Conservation (phyloP, 2,113 vertebrate genomes). For the Oplegnathus fasciatus region DNA sequence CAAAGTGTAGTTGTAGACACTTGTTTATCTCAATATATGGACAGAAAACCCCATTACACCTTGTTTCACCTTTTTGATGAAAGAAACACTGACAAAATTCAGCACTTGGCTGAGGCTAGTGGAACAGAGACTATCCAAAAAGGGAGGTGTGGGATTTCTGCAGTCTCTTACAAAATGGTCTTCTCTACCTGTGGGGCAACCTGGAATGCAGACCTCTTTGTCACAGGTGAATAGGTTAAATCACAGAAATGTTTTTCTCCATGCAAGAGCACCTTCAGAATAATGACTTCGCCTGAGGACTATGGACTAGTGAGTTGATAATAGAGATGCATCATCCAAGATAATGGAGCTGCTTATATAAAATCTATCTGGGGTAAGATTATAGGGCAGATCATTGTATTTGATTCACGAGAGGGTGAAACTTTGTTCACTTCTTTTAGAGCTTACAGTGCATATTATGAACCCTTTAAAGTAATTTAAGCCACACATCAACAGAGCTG, state of each 20-base stretch:
- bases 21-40: not conserved
- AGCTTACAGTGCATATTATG: not conserved
- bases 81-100: not conserved
- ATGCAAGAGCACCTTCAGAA: not conserved
- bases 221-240: not conserved
- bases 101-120: not conserved
- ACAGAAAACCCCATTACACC: not conserved
- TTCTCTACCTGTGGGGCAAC: not conserved
- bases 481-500: not conserved
- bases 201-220: not conserved
- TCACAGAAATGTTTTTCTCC: not conserved
- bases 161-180: not conserved
- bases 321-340: not conserved
- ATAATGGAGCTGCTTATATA: not conserved
- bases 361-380: not conserved
- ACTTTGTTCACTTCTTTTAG: not conserved
- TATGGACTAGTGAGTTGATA: not conserved
- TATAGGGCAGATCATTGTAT: rapidly evolving
- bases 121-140: not conserved
- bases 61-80: not conserved
- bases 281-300: too few relatives aligned
- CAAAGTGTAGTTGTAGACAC: not conserved
- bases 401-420: not conserved
- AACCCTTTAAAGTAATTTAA: not conserved
- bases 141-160: not conserved